Evolutionary conservation across 1,140 invertebrate species (phyloP).

Genomic region (Aphelenchoides avenae): DNA sequence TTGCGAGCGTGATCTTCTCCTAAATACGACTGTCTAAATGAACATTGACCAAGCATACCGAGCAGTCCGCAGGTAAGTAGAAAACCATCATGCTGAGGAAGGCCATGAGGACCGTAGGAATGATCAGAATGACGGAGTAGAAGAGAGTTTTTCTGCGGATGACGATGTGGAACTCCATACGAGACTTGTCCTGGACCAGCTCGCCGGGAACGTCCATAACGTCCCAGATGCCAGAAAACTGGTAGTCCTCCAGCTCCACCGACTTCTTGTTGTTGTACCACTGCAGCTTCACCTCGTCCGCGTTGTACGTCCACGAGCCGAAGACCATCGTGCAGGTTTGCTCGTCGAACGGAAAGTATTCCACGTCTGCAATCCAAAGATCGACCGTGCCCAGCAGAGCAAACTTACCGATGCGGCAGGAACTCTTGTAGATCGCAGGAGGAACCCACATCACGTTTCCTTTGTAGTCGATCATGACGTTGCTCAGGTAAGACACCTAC

Average conservation of each 20-base stretch:
- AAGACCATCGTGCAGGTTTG: conserved; percentile 95
- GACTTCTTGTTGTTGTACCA: conserved; percentile 32
- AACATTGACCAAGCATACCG: neutral
- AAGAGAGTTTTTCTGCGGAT: conserved; percentile 83
- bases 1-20: conserved; percentile 87
- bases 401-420: conserved; percentile 28
- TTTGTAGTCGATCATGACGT: conserved; percentile 80
- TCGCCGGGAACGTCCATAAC: conserved; percentile 93
- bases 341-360: conserved; percentile 64
- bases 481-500: conserved; percentile 63
- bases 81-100: conserved; percentile 77
- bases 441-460: conserved; percentile 66
- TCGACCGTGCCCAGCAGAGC: conserved; percentile 1
- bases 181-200: conserved; percentile 44
- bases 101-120: conserved; percentile 80
- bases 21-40: neutral
- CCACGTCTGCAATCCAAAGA: conserved; percentile 90
- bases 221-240: conserved; percentile 96
- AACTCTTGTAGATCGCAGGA: conserved; percentile 85
- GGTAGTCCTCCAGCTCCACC: conserved; percentile 70
- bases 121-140: conserved; percentile 94
- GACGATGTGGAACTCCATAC: conserved; percentile 56
- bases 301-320: conserved; percentile 34
- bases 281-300: conserved; percentile 30
- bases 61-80: conserved; percentile 78